Conservation (phyloP, 1,140 invertebrate species). For the Drosophila parabipectinata region DNA sequence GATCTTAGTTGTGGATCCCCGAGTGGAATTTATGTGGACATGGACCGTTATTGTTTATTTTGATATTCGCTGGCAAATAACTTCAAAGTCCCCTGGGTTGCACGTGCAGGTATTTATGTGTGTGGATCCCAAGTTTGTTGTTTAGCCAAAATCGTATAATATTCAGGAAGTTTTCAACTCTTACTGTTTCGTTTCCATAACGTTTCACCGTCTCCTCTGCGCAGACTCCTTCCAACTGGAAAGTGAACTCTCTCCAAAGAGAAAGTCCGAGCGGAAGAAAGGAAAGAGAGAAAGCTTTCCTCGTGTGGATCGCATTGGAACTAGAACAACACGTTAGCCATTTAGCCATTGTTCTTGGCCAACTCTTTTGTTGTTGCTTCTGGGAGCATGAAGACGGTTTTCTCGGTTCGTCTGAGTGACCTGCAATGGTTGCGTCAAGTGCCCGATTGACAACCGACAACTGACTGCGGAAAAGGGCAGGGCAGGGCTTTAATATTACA, state of each 20-base stretch:
- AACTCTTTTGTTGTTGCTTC: slow-evolving; percentile 35
- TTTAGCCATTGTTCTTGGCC: slow-evolving; percentile 25
- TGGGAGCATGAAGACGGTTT: slow-evolving; percentile 20
- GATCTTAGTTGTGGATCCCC: slow-evolving; percentile 1
- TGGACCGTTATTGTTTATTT: slow-evolving; percentile 33
- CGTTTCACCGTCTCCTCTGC: slow-evolving; percentile 28
- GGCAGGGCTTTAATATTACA: slow-evolving; percentile 14
- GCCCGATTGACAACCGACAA: slow-evolving; percentile 39
- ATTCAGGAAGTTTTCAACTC: slow-evolving; percentile 10
- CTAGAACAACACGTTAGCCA: slow-evolving; percentile 58
- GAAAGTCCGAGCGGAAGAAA: slow-evolving; percentile 4
- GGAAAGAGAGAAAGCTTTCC: slow-evolving; percentile 24
- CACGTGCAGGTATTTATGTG: slow-evolving; percentile 38
- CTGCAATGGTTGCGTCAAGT: slow-evolving; percentile 49
- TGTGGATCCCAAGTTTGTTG: slow-evolving; percentile 55
- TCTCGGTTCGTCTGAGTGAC: slow-evolving; percentile 43
- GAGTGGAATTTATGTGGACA: slow-evolving; percentile 12
- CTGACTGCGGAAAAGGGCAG: slow-evolving; percentile 13
- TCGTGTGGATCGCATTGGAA: slow-evolving; percentile 57
- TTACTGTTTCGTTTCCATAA: slow-evolving; percentile 29
- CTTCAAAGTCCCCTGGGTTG: slow-evolving; percentile 33
- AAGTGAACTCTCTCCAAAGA: slow-evolving; percentile 14
- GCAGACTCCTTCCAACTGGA: slow-evolving; percentile 56
- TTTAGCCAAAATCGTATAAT: slow-evolving; percentile 23
- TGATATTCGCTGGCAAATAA: slow-evolving; percentile 25